These are phyloP conservation scores for Endomychus coccineus DNA, from an alignment of 2,888 invertebrate genomes.

Conservation along the genomic window DNA sequence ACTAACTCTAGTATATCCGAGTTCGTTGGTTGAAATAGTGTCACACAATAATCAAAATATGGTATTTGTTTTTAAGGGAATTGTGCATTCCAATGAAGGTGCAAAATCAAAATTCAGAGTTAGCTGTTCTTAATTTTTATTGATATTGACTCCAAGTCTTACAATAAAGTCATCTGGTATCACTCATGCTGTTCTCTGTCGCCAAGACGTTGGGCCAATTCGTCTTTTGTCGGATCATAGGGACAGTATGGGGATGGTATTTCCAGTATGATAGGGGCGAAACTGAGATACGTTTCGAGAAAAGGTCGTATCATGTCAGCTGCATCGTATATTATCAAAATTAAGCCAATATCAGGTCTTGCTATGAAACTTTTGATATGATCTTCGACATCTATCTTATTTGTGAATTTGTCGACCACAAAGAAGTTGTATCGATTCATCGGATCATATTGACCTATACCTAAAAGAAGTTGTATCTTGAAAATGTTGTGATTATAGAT, in stretches of 20 bases:
- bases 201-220: constrained; percentile 3
- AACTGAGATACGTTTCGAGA: constrained; percentile 5
- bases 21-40: too few species aligned
- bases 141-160: too few species aligned
- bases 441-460: constrained; percentile 5
- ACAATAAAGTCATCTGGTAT: too few species aligned
- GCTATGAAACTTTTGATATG: constrained; percentile 6
- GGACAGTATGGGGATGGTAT: constrained; percentile 11
- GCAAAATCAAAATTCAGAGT: too few species aligned
- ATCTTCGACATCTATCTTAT: constrained; percentile 6
- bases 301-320: constrained; percentile 5
- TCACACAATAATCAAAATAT: too few species aligned
- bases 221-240: constrained; percentile 10
- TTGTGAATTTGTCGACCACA: constrained; percentile 2
- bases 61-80: too few species aligned
- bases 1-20: too few species aligned
- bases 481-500: too few species aligned
- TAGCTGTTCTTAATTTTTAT: too few species aligned
- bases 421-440: constrained; percentile 3
- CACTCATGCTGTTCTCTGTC: too few species aligned
- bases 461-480: too few species aligned
- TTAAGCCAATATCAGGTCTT: constrained; percentile 8
- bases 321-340: constrained; percentile 11
- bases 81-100: too few species aligned
- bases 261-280: constrained; percentile 10